Base-by-base conservation (phyloP, 2,113 vertebrate genomes). In the Australoheros scitulus region DNA sequence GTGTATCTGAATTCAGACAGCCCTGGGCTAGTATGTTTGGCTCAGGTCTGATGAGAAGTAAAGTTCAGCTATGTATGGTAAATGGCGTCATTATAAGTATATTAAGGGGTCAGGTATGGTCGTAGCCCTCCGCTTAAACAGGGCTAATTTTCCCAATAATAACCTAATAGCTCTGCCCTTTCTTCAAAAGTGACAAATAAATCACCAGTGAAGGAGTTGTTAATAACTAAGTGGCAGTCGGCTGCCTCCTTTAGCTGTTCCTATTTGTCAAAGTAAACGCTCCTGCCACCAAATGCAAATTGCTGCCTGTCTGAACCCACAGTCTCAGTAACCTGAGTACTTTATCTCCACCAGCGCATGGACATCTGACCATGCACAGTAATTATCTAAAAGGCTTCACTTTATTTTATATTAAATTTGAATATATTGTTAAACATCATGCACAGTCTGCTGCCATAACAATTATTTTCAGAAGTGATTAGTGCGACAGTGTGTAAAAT, bases 81-180 rank as follows among this genome's bases (percentile, higher is more conserved):
- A 99, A 99, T 98, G 96, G 95, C 96, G 60, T 98, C 97, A 98
- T 99, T 99, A 99, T 95, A 98, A 98, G 97, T 93, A 97, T 97
- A 99, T 99, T 99, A 99, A 97, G 96, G 94, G 98, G 98, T 99
- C 98, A 98, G 93, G 94, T 96, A 91, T 93, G 97, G 96, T 92
- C 95, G 80, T 94, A 96, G 97, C 97, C 97, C 96, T 96, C 96
- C 94, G 95, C 97, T 98, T 98, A 98, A 99, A 96, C 94, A 94
- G 96, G 97, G 97, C 97, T 99, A 97, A 99, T 99, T 99, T 99
- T 94, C 84, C 91, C 95, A 96, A 97, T 98, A 97, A 96, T 97
- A 97, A 97, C 97, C 95, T 94, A 97, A 96, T 95, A 97, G 97
- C 96, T 97, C 96, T 97, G 96, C 97, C 97, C 97, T 96, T 95